phyloP scores from a whole-genome alignment of 2,888 invertebrate species.

The Prenolepis imparis region DNA sequence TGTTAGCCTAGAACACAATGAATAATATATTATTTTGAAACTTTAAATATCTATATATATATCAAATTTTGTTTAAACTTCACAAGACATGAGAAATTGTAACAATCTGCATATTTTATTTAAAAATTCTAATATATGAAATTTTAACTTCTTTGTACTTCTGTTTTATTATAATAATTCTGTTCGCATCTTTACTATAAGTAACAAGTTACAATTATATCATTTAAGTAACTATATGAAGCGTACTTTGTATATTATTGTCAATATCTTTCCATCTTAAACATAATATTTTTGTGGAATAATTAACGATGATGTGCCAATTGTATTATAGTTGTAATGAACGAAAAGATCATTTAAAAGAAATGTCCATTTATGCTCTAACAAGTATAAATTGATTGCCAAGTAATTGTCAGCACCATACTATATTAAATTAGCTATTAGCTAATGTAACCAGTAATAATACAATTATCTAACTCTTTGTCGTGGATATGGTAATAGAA shows the following conservation, averaged over 20 bases:
- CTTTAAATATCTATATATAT: slow-evolving; percentile 8
- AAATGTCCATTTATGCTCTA: slow-evolving; percentile 32
- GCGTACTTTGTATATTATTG: slow-evolving; percentile 2
- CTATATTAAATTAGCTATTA: slow-evolving; percentile 4
- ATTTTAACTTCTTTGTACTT: neutral
- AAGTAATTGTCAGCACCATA: slow-evolving; percentile 17
- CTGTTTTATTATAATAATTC: neutral
- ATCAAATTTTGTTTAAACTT: neutral
- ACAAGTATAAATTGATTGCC: slow-evolving; percentile 26
- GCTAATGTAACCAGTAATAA: slow-evolving; percentile 8
- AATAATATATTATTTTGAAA: slow-evolving; percentile 26
- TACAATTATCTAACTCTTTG: slow-evolving; percentile 22
- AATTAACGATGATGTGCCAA: slow-evolving; percentile 63
- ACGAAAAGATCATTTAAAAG: slow-evolving; percentile 23
- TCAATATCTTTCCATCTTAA: neutral
- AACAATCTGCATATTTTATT: slow-evolving; percentile 9
- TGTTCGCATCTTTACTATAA: neutral
- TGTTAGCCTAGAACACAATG: slow-evolving; percentile 26
- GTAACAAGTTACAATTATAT: neutral
- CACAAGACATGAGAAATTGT: neutral
- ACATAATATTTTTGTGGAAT: slow-evolving; percentile 34
- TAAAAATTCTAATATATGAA: neutral
- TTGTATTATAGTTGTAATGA: slow-evolving; percentile 56
- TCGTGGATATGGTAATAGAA: slow-evolving; percentile 18
- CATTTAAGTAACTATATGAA: neutral